These are phyloP conservation scores for Malurus splendens DNA, from an alignment of 2,797 vertebrate species.

Conservation along the genomic window DNA sequence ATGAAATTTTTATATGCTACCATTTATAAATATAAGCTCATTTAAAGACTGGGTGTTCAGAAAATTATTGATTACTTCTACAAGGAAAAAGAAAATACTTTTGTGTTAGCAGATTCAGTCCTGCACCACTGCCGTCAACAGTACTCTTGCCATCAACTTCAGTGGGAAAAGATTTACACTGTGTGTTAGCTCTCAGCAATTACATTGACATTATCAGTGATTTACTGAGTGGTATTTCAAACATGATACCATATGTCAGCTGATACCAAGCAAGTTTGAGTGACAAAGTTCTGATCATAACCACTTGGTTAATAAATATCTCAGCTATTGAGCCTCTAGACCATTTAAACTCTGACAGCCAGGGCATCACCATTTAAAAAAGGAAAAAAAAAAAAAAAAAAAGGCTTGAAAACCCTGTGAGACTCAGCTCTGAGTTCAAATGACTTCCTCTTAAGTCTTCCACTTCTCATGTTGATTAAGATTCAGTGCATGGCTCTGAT, in stretches of 20 bases:
- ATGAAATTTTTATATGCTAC: neutral
- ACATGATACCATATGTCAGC: constrained; percentile 27
- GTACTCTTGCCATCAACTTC: neutral
- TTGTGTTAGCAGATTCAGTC: neutral
- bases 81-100: neutral
- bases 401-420: neutral
- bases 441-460: neutral
- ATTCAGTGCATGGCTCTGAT: constrained; percentile 2
- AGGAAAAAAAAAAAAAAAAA: neutral
- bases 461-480: constrained; percentile 7
- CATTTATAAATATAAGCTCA: neutral
- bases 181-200: constrained; percentile 43
- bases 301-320: constrained; percentile 48
- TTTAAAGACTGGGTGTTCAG: neutral
- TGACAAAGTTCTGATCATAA: constrained; percentile 46
- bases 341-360: constrained; percentile 16
- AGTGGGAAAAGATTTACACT: constrained; percentile 34
- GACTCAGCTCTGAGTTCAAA: neutral
- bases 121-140: neutral
- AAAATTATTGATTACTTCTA: neutral
- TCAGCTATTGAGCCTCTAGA: constrained; percentile 6
- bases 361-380: neutral
- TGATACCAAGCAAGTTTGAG: constrained; percentile 41
- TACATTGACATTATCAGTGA: constrained; percentile 54
- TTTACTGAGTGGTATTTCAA: constrained; percentile 56